Conservation (phyloP, 1,140 invertebrate genomes). For the Drosophila ficusphila region DNA sequence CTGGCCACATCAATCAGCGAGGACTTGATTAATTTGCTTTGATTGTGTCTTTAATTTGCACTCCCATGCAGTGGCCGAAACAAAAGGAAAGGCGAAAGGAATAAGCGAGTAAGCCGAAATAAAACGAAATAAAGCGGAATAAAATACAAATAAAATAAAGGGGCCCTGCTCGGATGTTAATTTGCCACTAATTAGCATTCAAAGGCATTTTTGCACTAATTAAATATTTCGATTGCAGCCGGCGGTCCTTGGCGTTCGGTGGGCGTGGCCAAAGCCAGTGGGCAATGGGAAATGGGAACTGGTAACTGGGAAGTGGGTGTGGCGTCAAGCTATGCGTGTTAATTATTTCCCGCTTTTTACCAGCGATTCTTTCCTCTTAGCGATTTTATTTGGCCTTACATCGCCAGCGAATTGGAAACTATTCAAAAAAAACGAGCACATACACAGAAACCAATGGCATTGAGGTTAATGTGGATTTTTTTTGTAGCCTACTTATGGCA, state of each 20-base stretch:
- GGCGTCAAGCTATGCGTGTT: constrained; percentile 48
- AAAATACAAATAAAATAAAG: constrained; percentile 28
- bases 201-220: constrained; percentile 81
- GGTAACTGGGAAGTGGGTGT: constrained; percentile 11
- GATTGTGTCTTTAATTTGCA: constrained; percentile 81
- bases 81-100: constrained; percentile 4
- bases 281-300: too few species aligned
- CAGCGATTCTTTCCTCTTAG: constrained; percentile 23
- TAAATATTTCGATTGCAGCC: constrained; percentile 80
- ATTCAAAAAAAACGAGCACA: constrained; percentile 41
- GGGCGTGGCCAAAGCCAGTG: constrained; percentile 14
- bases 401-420: constrained; percentile 72
- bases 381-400: constrained; percentile 53
- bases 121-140: constrained; percentile 25
- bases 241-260: constrained; percentile 11
- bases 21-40: constrained; percentile 79
- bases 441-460: constrained; percentile 42
- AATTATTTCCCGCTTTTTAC: constrained; percentile 55
- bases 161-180: constrained; percentile 65
- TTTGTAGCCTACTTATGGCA: constrained; percentile 67
- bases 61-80: constrained; percentile 30
- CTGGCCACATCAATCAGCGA: constrained; percentile 72
- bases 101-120: constrained; percentile 1
- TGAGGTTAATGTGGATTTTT: constrained; percentile 61
- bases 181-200: constrained; percentile 82